Evolutionary conservation across 2,113 vertebrate species (phyloP).

Genomic region (Pangasianodon gigas): DNA sequence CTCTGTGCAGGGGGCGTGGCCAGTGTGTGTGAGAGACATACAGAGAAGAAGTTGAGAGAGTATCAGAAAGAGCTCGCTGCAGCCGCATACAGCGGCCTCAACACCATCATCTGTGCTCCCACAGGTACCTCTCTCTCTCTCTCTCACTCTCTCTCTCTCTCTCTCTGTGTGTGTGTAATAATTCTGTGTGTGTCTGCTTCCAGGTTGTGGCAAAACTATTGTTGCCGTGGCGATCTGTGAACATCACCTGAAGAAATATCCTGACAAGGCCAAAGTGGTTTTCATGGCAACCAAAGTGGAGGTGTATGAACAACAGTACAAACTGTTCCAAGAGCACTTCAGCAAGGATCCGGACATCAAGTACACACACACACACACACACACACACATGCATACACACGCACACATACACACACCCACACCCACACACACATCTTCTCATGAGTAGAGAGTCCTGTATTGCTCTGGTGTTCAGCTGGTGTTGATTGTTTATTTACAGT

Average conservation of each 20-base stretch:
- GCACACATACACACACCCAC: slow-evolving; percentile 22
- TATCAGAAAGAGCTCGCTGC: slow-evolving; percentile 60
- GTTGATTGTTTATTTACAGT: not conserved
- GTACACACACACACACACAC: slow-evolving; percentile 32
- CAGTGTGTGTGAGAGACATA: not conserved
- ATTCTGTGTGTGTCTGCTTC: not conserved
- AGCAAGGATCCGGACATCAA: slow-evolving; percentile 53
- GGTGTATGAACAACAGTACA: slow-evolving; percentile 79
- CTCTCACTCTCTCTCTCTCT: no score
- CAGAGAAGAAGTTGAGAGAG: slow-evolving; percentile 51
- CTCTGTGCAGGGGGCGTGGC: slow-evolving; percentile 24
- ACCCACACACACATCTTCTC: not conserved
- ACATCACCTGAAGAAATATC: slow-evolving; percentile 69
- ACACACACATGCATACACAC: slow-evolving; percentile 24
- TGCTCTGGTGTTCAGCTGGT: not conserved
- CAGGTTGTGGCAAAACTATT: slow-evolving; percentile 81
- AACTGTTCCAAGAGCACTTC: slow-evolving; percentile 72
- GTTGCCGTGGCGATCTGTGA: slow-evolving; percentile 78
- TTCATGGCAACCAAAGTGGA: slow-evolving; percentile 78
- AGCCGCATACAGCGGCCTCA: slow-evolving; percentile 44
- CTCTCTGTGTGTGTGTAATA: not conserved
- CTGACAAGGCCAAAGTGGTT: slow-evolving; percentile 68
- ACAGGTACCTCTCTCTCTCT: slow-evolving; percentile 52
- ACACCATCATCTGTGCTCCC: slow-evolving; percentile 65
- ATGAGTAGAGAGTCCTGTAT: not conserved